Conservation (phyloP, 2,888 invertebrate genomes). For the Escarpia spicata region DNA sequence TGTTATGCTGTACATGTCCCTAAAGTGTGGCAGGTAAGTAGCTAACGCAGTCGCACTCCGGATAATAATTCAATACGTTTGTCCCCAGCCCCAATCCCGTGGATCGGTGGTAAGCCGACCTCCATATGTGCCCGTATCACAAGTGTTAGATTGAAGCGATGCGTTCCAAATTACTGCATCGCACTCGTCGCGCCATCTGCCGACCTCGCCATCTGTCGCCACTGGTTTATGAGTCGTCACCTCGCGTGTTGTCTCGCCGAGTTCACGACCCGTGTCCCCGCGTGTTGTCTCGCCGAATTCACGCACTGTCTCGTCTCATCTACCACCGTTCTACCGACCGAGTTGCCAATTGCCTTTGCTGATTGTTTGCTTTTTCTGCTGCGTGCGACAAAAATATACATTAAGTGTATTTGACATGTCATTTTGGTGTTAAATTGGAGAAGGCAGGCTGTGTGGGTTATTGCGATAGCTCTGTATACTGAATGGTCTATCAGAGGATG, state of each 20-base stretch:
- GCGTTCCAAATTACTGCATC: neutral
- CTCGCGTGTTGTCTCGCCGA: neutral
- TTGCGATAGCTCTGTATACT: neutral
- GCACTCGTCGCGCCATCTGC: neutral
- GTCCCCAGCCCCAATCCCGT: too few species aligned
- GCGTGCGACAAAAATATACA: neutral
- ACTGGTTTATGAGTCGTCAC: neutral
- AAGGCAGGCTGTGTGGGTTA: neutral
- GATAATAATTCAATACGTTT: too few species aligned
- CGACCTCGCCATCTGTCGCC: neutral
- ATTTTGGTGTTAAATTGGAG: neutral
- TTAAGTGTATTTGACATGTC: neutral
- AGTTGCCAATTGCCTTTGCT: neutral
- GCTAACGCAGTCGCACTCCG: too few species aligned
- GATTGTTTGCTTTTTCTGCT: neutral
- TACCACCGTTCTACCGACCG: neutral
- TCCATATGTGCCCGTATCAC: neutral
- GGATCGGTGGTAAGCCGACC: neutral
- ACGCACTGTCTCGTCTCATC: neutral
- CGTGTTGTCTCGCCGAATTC: neutral
- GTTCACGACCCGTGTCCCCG: neutral
- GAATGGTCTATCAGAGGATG: too few species aligned
- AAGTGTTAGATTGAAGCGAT: neutral
- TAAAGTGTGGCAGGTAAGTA: neutral
- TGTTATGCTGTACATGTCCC: neutral